Conservation (phyloP, 2,888 invertebrate species). For the Ramazzottius varieornatus region DNA sequence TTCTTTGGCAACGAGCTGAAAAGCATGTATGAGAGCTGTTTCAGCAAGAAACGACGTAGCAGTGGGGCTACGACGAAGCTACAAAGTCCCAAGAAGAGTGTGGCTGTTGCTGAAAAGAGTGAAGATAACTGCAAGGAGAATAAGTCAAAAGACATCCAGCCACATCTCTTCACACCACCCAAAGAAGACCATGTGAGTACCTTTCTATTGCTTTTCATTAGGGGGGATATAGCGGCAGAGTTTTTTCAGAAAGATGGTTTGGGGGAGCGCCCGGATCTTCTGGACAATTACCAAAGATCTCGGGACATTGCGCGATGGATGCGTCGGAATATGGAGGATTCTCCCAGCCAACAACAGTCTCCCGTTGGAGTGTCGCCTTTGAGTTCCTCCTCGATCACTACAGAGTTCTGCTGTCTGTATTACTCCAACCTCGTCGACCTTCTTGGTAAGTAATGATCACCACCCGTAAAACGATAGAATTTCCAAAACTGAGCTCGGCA, state of each 20-base stretch:
- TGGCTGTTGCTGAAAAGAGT: neutral
- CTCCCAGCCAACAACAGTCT: neutral
- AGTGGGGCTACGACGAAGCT: neutral
- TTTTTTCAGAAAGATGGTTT: no score
- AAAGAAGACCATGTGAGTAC: no score
- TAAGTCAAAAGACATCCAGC: neutral
- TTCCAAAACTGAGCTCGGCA: no score
- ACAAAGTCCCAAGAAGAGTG: neutral
- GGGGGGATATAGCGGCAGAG: no score
- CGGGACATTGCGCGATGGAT: neutral
- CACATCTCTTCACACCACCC: no score
- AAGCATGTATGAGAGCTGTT: neutral
- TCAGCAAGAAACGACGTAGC: neutral
- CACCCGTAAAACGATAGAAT: no score
- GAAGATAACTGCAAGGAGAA: neutral
- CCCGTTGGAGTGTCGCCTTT: neutral
- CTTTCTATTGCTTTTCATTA: no score
- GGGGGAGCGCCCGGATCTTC: no score
- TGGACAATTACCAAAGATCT: no score
- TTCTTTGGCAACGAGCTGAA: neutral
- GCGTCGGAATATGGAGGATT: neutral
- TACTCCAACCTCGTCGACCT: neutral
- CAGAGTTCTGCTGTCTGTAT: neutral
- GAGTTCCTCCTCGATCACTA: neutral
- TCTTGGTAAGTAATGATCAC: no score